Evolutionary conservation across 2,113 vertebrate species (phyloP).

Genomic region (Notiomystis cincta): DNA sequence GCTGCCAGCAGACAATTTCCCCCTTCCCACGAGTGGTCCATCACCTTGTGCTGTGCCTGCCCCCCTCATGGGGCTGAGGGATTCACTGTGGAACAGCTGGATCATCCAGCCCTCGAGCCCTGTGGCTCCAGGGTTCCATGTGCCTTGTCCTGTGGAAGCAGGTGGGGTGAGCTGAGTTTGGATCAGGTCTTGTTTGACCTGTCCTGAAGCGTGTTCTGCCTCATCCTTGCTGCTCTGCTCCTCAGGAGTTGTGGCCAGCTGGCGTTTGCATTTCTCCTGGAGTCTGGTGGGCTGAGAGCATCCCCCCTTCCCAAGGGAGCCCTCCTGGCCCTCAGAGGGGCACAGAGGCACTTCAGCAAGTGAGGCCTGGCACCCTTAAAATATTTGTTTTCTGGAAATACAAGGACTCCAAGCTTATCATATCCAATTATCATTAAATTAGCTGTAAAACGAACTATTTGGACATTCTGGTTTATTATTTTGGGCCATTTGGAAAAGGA

Average conservation of each 20-base stretch:
- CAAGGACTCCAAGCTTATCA: neutral
- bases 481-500: neutral
- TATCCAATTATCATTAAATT: neutral
- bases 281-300: neutral
- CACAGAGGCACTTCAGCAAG: neutral
- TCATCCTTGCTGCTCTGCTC: fast-evolving
- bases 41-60: neutral
- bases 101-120: neutral
- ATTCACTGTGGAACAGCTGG: neutral
- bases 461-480: neutral
- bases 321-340: neutral
- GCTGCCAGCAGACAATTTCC: no score
- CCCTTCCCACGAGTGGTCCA: fast-evolving
- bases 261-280: neutral
- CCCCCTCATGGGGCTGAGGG: fast-evolving
- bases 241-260: neutral
- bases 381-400: neutral
- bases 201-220: neutral
- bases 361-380: neutral
- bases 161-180: neutral
- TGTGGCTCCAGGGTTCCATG: neutral
- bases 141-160: neutral
- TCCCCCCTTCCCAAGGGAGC: neutral
- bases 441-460: neutral
- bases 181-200: neutral